Evolutionary conservation across 2,113 vertebrate species (phyloP), one percentile per base, ranked within the genome.

Genomic region (Oreotrochilus melanogaster): DNA sequence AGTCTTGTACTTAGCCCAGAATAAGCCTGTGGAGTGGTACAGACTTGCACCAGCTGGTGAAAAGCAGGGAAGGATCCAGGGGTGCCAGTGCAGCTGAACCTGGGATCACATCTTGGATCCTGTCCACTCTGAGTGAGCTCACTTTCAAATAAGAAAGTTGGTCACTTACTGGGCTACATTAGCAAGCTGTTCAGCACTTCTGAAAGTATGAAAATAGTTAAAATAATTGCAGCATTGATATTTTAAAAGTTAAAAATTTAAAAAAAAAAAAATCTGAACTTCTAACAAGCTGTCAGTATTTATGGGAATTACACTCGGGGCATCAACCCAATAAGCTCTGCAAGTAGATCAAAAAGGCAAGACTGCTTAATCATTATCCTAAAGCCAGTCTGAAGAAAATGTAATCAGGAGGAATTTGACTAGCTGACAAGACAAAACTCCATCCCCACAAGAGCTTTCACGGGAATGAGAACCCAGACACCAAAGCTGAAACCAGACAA

Each of bases 291-390:
- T 91, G 83, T 61, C 76, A 71, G 60, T 56, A 64, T 71, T 79
- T 76, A 88, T 39, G 56, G 65, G 56, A 89, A 92, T 91, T 94
- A 93, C 57, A 95, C 62, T 92, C 56, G 35, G 17, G 57, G 43
- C 76, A 91, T 78, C 91, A 86, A 65, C 86, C 76, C 62, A 78
- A 42, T 89, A 81, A 78, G n/a, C 74, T 89, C 78, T 53, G 13
- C 66, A 72, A 88, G 54, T 13, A 81, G 65, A 96, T 85, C 69
- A 95, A 81, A 92, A 88, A 84, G 83, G 39, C 76, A 89, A 39
- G 28, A 87, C 73, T 80, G 50, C 35, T 92, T 83, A 57, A 73
- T 70, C 47, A 66, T 74, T 70, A 92, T 47, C 58, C 37, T 76
- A 96, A 88, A 93, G 67, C 50, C 56, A 65, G 82, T 6, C 37